Conservation (phyloP, 2,888 invertebrate genomes). For the Sinhomidia bicolor region DNA sequence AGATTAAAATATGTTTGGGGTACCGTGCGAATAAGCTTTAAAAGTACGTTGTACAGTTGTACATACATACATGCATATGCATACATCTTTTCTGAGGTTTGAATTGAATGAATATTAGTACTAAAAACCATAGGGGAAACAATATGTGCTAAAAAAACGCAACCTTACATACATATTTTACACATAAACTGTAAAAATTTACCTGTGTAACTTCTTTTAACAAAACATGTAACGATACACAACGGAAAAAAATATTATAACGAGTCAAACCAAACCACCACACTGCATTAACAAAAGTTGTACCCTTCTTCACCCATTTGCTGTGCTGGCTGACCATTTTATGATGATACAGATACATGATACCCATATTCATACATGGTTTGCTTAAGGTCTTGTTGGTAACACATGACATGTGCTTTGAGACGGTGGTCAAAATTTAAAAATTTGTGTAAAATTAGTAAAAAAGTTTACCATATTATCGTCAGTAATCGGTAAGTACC, state of each 20-base stretch:
- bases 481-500: neutral
- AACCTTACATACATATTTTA: too few relatives aligned
- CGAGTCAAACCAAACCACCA: neutral
- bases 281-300: neutral
- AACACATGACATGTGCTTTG: slow-evolving; percentile 57
- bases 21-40: too few relatives aligned
- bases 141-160: too few relatives aligned
- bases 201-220: too few relatives aligned
- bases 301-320: neutral
- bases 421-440: slow-evolving; percentile 26
- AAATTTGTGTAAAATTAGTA: neutral
- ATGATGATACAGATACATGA: neutral
- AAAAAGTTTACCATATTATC: neutral
- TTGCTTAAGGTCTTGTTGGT: neutral
- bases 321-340: neutral
- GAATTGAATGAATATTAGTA: too few relatives aligned
- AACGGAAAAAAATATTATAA: neutral
- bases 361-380: neutral
- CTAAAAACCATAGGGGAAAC: neutral
- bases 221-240: neutral
- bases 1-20: too few relatives aligned
- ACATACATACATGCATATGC: too few relatives aligned
- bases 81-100: neutral
- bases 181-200: neutral
- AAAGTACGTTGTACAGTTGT: too few relatives aligned